Conservation (phyloP, 2,797 vertebrate species). For the Sebastes itinus region DNA sequence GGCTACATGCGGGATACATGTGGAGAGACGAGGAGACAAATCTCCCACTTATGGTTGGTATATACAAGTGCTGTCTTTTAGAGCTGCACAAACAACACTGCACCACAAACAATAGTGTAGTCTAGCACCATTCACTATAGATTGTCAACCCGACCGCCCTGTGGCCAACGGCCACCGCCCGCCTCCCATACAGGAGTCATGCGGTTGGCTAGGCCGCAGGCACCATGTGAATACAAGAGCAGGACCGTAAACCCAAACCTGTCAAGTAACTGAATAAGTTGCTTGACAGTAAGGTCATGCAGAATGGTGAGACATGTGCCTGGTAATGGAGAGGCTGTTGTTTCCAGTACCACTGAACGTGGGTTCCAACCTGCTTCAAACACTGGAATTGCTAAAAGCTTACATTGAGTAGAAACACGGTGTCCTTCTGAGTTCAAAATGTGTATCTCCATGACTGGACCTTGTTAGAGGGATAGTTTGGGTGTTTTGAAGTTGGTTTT, state of each 20-base stretch:
- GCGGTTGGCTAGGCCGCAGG: constrained; percentile 56
- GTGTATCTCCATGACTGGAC: too few species aligned
- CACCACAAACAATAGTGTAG: constrained; percentile 75
- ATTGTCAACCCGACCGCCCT: constrained; percentile 61
- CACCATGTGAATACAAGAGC: constrained; percentile 46
- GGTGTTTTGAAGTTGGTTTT: too few species aligned
- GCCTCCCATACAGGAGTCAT: constrained; percentile 64
- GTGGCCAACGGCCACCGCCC: constrained; percentile 54
- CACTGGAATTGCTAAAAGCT: not conserved
- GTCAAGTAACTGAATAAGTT: constrained; percentile 29
- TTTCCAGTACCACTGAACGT: constrained; percentile 1
- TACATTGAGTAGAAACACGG: not conserved
- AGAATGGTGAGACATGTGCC: constrained; percentile 9
- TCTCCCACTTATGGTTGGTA: constrained; percentile 78
- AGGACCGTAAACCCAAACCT: constrained; percentile 42
- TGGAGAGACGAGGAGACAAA: constrained; percentile 73
- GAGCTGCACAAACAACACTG: constrained; percentile 72
- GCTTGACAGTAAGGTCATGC: constrained; percentile 15
- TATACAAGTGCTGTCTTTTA: constrained; percentile 69
- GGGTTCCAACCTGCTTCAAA: not conserved
- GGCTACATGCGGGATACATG: constrained; percentile 62
- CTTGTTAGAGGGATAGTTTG: too few species aligned
- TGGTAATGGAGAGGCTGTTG: not conserved
- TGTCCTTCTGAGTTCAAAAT: too few species aligned
- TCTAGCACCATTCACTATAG: constrained; percentile 67